Evolutionary conservation across 1,140 invertebrate species (phyloP).

Genomic region (Oncopodura yosiiana): DNA sequence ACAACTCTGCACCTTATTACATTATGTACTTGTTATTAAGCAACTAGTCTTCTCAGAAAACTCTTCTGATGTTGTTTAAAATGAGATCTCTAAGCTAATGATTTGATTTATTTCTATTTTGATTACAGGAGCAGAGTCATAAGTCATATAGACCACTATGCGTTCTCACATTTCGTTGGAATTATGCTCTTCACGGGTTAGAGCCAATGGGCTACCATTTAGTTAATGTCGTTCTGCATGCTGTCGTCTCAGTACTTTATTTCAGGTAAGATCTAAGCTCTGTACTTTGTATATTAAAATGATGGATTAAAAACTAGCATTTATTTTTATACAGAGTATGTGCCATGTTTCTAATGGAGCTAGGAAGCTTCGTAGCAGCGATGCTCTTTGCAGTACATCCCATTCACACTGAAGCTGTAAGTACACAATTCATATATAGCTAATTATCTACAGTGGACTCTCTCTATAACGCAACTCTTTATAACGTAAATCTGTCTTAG

Average conservation of each 20-base stretch:
- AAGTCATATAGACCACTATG: constrained; percentile 87
- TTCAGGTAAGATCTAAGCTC: constrained; percentile 71
- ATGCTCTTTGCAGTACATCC: constrained; percentile 93
- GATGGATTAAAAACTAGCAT: not conserved
- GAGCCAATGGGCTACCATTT: constrained; percentile 85
- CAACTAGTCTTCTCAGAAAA: too few species aligned
- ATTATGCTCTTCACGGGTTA: constrained; percentile 75
- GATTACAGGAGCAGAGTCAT: constrained; percentile 81
- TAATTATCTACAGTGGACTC: too few species aligned
- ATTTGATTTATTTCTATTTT: constrained; percentile 3
- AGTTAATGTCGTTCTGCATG: constrained; percentile 77
- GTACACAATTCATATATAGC: too few species aligned
- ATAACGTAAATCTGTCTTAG: too few species aligned
- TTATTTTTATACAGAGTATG: constrained; percentile 53
- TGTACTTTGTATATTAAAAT: too few species aligned
- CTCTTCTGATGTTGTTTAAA: too few species aligned
- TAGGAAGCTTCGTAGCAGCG: constrained; percentile 76
- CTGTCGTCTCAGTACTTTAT: constrained; percentile 73
- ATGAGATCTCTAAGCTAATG: too few species aligned
- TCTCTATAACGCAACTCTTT: too few species aligned
- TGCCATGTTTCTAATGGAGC: constrained; percentile 66
- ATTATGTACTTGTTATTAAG: too few species aligned
- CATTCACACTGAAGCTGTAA: constrained; percentile 94
- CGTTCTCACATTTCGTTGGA: constrained; percentile 83
- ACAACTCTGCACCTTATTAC: too few species aligned